Evolutionary conservation across 2,113 vertebrate species (phyloP), one percentile per base, ranked within the genome.

Genomic region (Daphoenositta chrysoptera): DNA sequence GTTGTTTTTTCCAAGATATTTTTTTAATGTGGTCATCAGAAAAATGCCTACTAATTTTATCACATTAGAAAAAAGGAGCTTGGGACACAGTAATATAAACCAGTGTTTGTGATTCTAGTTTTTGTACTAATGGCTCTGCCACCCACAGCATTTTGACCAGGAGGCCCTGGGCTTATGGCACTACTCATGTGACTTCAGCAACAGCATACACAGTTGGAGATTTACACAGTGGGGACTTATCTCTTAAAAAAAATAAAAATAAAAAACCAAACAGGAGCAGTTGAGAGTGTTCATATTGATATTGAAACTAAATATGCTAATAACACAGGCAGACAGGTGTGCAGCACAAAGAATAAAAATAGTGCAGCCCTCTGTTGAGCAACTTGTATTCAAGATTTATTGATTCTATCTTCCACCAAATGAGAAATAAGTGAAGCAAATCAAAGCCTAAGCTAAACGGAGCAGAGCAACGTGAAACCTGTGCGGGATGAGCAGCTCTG

Each of bases 361-460:
- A 83, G 71, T 5, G 11, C 63, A 86, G 63, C 31, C n/a, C 78
- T 83, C 90, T 7, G 7, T 16, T 45, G 45, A 88, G 75, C 53
- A 86, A 93, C 40, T 48, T 70, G 37, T 80, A 77, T 81, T 86
- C 45, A 85, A 86, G 85, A 90, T 85, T 69, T 94, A 95, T 96
- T 90, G 88, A 94, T 94, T 87, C 64, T 53, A 50, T 73, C 75
- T 93, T 68, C 53, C 71, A 92, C 71, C 54, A 85, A 91, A 93
- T 68, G 63, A 92, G 84, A 87, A 89, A 90, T 84, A 94, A 95
- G 90, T 78, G 92, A 79, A 95, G 93, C 58, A 86, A 88, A 93
- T 90, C 94, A 90, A 83, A 96, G 83, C 58, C 89, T 64, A 90
- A 94, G 89, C 65, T 86, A 92, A 92, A 92, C 10, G 6, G 76